Evolutionary conservation across 2,888 invertebrate species (phyloP).

Genomic region (Acronicta leporina): DNA sequence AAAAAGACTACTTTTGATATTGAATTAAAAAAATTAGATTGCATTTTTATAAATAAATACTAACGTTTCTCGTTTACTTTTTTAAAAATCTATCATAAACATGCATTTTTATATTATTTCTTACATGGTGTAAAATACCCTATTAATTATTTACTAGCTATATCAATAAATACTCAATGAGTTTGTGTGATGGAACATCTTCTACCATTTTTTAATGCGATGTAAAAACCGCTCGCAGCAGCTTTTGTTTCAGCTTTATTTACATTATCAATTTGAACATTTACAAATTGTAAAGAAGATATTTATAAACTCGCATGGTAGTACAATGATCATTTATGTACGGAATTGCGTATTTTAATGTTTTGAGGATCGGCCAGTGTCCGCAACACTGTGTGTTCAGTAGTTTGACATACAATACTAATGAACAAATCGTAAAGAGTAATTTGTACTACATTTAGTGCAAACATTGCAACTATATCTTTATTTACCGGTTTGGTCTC

Average conservation of each 20-base stretch:
- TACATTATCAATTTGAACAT: conserved; percentile 47
- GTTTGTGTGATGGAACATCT: background rate
- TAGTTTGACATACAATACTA: conserved; percentile 51
- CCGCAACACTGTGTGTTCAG: conserved; percentile 29
- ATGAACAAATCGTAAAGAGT: conserved; percentile 53
- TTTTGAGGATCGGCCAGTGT: conserved; percentile 31
- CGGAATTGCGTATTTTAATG: conserved; percentile 35
- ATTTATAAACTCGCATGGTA: conserved; percentile 46
- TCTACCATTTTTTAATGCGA: conserved; percentile 3
- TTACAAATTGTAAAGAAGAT: conserved; percentile 43
- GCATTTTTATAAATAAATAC: no score
- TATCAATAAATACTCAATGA: no score
- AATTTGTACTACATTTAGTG: conserved; percentile 42
- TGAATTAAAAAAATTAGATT: no score
- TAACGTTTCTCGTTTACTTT: no score
- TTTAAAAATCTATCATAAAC: no score
- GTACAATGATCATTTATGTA: conserved; percentile 41
- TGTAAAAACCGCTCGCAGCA: conserved; percentile 18
- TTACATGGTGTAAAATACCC: no score
- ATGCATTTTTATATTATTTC: no score
- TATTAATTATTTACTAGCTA: no score
- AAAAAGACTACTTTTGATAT: no score
- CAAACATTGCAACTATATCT: conserved; percentile 51
- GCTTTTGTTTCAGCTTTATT: conserved; percentile 49
- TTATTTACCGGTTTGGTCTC: conserved; percentile 18